Evolutionary conservation across 2,888 invertebrate species (phyloP), one percentile per base, ranked within the genome.

Genomic region (Noctua fimbriata): DNA sequence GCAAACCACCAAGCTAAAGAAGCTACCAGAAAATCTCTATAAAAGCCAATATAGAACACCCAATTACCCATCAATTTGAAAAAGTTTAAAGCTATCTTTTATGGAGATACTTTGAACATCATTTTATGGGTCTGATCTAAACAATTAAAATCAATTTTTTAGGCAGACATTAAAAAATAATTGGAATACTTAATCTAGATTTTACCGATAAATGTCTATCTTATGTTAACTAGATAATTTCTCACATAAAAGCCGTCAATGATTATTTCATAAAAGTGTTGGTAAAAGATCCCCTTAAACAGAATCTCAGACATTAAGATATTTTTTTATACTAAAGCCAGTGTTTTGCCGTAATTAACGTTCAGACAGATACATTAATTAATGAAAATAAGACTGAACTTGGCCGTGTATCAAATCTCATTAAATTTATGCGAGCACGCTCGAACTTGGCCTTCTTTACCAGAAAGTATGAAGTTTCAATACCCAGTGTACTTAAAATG

Each of bases 371-470:
- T 41, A 69, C 73, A 79, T 85, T 79, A 71, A 81, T 86, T 86
- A 88, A 74, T 73, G 71, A 67, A 78, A 87, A 86, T 88, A 74
- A 86, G 66, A 74, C 65, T 88, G 83, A 84, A 84, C 88, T 86
- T 88, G 81, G 79, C 80, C 80, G 73, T n/a, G 70, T 77, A 79
- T 88, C 71, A 83, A 77, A 80, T 81, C 49, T 78, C 76, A 76
- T 87, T 81, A 82, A 77, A 75, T 74, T 74, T 70, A 81, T 75
- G 69, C 71, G 28, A 67, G 44, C 60, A 55, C 28, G 69, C 69
- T 72, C 79, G 76, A 76, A 86, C 87, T 86, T 86, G 79, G 75
- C 77, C 81, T 85, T 87, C 77, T 83, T 82, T 73, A 41, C 55
- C 55, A 70, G 63, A 87, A 70, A 73, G 58, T 67, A 14, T 81